phyloP scores from a whole-genome alignment of 2,797 vertebrate species.

The Valencia hispanica region DNA sequence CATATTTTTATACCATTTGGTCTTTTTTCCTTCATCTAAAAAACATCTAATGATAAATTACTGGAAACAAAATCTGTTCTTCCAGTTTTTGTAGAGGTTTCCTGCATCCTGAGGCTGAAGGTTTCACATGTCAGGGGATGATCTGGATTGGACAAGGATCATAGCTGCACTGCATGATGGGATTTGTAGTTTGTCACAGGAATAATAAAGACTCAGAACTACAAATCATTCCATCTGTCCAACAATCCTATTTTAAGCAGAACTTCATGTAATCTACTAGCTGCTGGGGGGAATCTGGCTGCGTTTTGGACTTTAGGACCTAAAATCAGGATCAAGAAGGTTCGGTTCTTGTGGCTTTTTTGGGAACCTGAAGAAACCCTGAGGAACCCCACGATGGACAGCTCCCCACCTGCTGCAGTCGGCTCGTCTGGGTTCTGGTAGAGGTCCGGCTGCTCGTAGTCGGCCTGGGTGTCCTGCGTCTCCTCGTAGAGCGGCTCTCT shows the following conservation, averaged over 20 bases:
- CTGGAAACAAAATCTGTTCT: not conserved
- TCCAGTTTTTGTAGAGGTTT: not conserved
- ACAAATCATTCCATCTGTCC: not conserved
- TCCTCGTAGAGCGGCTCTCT: conserved; percentile 50
- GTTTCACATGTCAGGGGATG: no score
- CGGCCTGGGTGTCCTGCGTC: conserved; percentile 41
- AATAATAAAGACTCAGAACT: not conserved
- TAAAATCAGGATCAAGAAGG: no score
- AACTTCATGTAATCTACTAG: not conserved
- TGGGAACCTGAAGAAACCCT: not conserved
- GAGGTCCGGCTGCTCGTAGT: conserved; percentile 72
- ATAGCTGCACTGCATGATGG: not conserved
- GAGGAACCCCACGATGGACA: no score
- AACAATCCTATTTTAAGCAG: not conserved
- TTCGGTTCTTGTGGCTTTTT: no score
- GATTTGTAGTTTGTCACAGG: not conserved
- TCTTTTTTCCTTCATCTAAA: not conserved
- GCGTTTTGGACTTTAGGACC: no score
- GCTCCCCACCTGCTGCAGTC: conserved; percentile 79
- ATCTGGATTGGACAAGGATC: no score
- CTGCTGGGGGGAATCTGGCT: no score
- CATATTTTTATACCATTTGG: no score
- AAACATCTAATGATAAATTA: not conserved
- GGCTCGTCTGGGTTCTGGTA: conserved; percentile 81
- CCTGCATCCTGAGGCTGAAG: no score